Evolutionary conservation across 1,140 invertebrate genomes (phyloP), one percentile per base, ranked within the genome.

Genomic region (Whitmania pigra): DNA sequence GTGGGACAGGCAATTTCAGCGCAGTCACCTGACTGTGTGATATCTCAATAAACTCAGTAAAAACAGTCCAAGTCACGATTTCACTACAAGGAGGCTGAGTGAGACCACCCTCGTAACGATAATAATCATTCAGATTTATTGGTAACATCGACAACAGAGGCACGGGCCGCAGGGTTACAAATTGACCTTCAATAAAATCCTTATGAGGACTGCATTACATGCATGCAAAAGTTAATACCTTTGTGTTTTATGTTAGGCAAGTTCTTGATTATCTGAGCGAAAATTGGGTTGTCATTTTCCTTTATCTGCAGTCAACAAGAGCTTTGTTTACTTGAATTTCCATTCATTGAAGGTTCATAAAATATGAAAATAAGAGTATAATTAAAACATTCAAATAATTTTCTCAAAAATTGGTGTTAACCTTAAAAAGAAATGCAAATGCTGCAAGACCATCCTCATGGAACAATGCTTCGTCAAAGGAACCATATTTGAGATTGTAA

Each of bases 41-140:
- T 7, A 68, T 27, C 27, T 68, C 67, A 36, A 68, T 68, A 40
- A 29, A 36, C 18, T 71, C 69, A 7, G n/a, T 71, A 71, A 90
- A 84, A 4, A 91, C 82, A 9, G 88, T 88, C 89, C 89, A 91
- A 2, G 85, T 84, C 2, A 91, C 88, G 27, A 85, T 83, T 77
- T 90, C 88, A 57, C 85, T 84, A 75, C 89, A 91, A 0, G 80
- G 81, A 1, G 89, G 89, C 7, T 89, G 90, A 1, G 89, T 91
- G 54, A 91, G 80, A 0, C 89, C 90, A 3, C 89, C 89, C 6
- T 85, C 76, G 76, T 91, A 91, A 2, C 86, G 82, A 77, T 86
- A 90, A 78, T 79, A 82, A 13, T 67, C 68, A 13, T 73, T 73
- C 13, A 72, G 69, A 55, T 71, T 71, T 20, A 71, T 55, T 71